Evolutionary conservation across 2,888 invertebrate species (phyloP).

Genomic region (Blomia tropicalis): DNA sequence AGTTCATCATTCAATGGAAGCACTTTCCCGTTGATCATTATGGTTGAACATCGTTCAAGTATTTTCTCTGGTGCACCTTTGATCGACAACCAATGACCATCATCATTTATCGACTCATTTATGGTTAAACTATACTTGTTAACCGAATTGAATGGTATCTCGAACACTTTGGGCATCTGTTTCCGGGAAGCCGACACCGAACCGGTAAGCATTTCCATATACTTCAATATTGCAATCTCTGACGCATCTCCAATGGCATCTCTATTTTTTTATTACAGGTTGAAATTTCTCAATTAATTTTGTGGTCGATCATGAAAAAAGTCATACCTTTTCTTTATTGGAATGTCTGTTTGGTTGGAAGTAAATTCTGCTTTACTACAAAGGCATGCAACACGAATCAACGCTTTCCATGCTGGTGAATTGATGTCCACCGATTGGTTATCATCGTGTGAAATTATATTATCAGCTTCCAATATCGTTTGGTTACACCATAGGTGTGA

Average conservation of each 20-base stretch:
- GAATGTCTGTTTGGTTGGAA: background rate
- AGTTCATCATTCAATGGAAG: slow-evolving; percentile 39
- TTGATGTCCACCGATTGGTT: slow-evolving; percentile 13
- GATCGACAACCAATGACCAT: slow-evolving; percentile 33
- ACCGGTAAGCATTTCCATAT: slow-evolving; percentile 34
- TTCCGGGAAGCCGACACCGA: slow-evolving; percentile 33
- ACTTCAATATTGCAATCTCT: slow-evolving; percentile 36
- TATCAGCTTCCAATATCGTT: slow-evolving; percentile 20
- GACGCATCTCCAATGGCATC: slow-evolving; percentile 37
- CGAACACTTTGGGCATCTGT: slow-evolving; percentile 34
- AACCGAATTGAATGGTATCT: slow-evolving; percentile 38
- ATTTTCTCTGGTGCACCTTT: slow-evolving; percentile 41
- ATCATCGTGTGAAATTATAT: slow-evolving; percentile 6
- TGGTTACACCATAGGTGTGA: slow-evolving; percentile 38
- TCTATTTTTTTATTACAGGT: slow-evolving; percentile 30
- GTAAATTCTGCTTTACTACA: slow-evolving; percentile 19
- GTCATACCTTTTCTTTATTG: slow-evolving; percentile 12
- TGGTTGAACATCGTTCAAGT: slow-evolving; percentile 41
- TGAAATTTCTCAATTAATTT: no score
- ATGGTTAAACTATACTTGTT: slow-evolving; percentile 35
- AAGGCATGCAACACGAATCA: slow-evolving; percentile 13
- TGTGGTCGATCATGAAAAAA: no score
- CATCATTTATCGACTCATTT: slow-evolving; percentile 5
- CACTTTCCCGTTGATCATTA: slow-evolving; percentile 42
- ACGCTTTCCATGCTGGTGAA: slow-evolving; percentile 7